These are phyloP conservation scores for Podabrus alpinus DNA, from an alignment of 2,888 invertebrate genomes.

Conservation along the genomic window DNA sequence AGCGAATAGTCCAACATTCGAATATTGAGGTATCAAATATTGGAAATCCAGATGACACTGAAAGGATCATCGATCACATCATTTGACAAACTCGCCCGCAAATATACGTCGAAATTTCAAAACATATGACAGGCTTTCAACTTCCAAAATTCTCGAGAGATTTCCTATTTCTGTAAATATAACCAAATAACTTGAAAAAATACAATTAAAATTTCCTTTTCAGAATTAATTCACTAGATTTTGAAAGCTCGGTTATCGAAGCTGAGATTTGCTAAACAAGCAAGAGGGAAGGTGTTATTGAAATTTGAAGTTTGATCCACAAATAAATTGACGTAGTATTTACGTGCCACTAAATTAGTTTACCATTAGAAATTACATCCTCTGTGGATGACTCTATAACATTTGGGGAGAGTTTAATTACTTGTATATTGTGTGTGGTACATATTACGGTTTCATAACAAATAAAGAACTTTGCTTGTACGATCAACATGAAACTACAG, in stretches of 20 bases:
- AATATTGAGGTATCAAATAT: constrained; percentile 28
- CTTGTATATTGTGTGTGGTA: background rate
- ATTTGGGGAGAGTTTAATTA: background rate
- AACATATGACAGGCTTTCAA: constrained; percentile 27
- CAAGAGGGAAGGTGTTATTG: background rate
- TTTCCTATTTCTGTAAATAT: constrained; percentile 8
- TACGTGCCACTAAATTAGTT: background rate
- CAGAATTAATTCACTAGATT: background rate
- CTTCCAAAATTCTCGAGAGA: constrained; percentile 9
- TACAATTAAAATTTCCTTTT: background rate
- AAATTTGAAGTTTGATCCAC: background rate
- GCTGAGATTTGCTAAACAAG: background rate
- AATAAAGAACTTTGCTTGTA: background rate
- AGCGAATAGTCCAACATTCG: constrained; percentile 20
- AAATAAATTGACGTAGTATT: background rate
- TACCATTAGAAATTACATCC: background rate
- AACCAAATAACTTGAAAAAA: background rate
- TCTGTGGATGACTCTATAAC: background rate
- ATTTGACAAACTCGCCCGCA: constrained; percentile 30
- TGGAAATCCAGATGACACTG: constrained; percentile 26
- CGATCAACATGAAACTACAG: background rate
- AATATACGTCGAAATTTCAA: constrained; percentile 30
- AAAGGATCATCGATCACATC: constrained; percentile 31
- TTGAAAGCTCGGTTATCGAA: background rate
- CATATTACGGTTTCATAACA: background rate